Percentiles rank a stretch among this genome's conserved stretches.
These are phyloP conservation scores for Nomada hirtipes DNA, from an alignment of 2,888 invertebrate species.

Conservation along the genomic window DNA sequence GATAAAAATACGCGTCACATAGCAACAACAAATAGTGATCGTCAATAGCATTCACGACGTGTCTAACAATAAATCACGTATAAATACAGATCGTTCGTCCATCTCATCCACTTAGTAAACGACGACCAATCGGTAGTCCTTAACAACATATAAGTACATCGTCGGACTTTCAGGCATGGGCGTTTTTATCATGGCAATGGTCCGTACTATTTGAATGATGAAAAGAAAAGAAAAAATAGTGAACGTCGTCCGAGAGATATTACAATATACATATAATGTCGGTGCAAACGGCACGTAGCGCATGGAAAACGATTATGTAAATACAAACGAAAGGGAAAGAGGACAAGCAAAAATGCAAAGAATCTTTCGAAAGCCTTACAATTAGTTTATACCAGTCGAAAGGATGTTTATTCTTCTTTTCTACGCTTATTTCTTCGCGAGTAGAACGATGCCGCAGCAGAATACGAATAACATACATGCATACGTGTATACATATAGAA, in stretches of 20 bases:
- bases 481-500: not conserved
- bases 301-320: constrained; percentile 60
- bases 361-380: constrained; percentile 74
- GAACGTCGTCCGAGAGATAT: constrained; percentile 2
- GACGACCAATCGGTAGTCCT: not conserved
- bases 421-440: constrained; percentile 16
- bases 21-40: not conserved
- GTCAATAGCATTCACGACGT: constrained; percentile 2
- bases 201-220: not conserved
- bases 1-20: not conserved
- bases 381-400: constrained; percentile 60
- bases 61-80: not conserved
- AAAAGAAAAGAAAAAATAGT: no score
- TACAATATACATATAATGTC: constrained; percentile 5
- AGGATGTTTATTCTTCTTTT: constrained; percentile 18
- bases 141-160: not conserved
- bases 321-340: constrained; percentile 33
- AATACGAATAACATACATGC: constrained; percentile 3
- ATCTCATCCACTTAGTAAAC: not conserved
- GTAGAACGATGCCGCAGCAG: constrained; percentile 40
- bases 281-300: constrained; percentile 40
- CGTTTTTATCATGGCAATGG: constrained; percentile 24
- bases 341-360: constrained; percentile 26
- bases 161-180: constrained; percentile 54
- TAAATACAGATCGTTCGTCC: not conserved